Percentiles rank a stretch among this genome's conserved stretches.
These are phyloP conservation scores for Lasioglossum oenotherae DNA, from an alignment of 2,888 invertebrate species.

Conservation along the genomic window DNA sequence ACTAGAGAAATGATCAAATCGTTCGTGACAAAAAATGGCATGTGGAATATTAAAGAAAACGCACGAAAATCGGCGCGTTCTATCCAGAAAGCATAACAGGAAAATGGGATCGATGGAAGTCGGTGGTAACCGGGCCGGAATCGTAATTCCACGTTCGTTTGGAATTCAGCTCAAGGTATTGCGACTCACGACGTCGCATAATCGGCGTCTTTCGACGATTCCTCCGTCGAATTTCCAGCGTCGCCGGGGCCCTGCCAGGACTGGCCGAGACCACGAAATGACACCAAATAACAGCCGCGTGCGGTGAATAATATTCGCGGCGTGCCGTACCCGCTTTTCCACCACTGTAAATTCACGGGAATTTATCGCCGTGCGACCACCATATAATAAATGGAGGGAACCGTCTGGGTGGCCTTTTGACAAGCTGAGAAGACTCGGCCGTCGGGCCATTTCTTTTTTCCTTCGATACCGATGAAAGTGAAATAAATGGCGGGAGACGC, in stretches of 20 bases:
- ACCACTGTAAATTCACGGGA: conserved; percentile 63
- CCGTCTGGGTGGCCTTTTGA: conserved; percentile 62
- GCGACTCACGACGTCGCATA: conserved; percentile 39
- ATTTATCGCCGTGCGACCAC: conserved; percentile 67
- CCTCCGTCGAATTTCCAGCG: conserved; percentile 46
- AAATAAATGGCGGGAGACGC: conserved; percentile 52
- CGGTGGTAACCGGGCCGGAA: neutral
- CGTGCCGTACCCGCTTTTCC: conserved; percentile 56
- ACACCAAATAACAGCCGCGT: conserved; percentile 69
- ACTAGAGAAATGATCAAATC: neutral
- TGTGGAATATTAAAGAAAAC: neutral
- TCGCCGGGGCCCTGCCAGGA: conserved; percentile 12
- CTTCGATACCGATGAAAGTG: conserved; percentile 40
- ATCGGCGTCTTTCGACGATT: conserved; percentile 56
- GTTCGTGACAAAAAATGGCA: neutral
- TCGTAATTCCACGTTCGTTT: conserved; percentile 46
- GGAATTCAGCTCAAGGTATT: conserved; percentile 40
- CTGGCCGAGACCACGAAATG: conserved; percentile 50
- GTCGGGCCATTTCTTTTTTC: conserved; percentile 46
- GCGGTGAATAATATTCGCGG: conserved; percentile 69
- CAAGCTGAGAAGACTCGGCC: conserved; percentile 53
- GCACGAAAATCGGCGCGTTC: neutral
- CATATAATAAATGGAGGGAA: conserved; percentile 67
- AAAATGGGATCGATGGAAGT: conserved; percentile 22
- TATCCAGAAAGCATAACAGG: conserved; percentile 6